Evolutionary conservation across 2,888 invertebrate genomes (phyloP).

Genomic region (Amphipoea lucens): DNA sequence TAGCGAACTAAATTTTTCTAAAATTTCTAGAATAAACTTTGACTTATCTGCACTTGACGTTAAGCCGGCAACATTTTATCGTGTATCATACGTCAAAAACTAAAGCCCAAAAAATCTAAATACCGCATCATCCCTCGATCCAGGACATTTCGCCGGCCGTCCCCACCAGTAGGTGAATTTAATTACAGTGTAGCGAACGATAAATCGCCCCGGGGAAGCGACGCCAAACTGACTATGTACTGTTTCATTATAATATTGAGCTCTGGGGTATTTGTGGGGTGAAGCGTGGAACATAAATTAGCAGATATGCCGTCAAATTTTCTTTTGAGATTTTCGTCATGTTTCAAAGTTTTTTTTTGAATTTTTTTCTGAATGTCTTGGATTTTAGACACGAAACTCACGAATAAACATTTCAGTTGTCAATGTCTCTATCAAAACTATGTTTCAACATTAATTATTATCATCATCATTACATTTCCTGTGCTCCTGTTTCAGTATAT

Average conservation of each 20-base stretch:
- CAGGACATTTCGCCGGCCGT: slow-evolving; percentile 65
- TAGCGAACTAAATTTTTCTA: neutral
- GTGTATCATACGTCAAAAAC: neutral
- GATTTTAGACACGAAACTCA: slow-evolving; percentile 8
- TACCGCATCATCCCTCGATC: slow-evolving; percentile 40
- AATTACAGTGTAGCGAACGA: slow-evolving; percentile 73
- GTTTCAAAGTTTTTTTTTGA: neutral
- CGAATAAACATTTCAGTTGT: neutral
- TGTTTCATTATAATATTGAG: slow-evolving; percentile 61
- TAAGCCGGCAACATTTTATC: neutral
- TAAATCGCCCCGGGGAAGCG: slow-evolving; percentile 67
- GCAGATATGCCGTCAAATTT: slow-evolving; percentile 18
- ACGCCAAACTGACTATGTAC: slow-evolving; percentile 52
- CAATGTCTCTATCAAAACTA: neutral
- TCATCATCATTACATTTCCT: neutral
- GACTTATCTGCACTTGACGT: neutral
- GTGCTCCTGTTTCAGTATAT: neutral
- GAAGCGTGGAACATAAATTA: slow-evolving; percentile 49
- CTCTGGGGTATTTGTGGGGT: slow-evolving; percentile 45
- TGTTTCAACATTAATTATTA: neutral
- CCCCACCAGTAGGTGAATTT: slow-evolving; percentile 71
- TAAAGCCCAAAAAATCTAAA: slow-evolving; percentile 10
- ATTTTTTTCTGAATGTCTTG: neutral
- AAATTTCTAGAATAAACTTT: slow-evolving; percentile 1
- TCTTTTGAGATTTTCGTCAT: slow-evolving; percentile 9